A percentile compares a stretch with the other conserved stretches of the same genome.
Conservation (phyloP, 2,888 invertebrate genomes). For the Thecocarcelia acutangulata region DNA sequence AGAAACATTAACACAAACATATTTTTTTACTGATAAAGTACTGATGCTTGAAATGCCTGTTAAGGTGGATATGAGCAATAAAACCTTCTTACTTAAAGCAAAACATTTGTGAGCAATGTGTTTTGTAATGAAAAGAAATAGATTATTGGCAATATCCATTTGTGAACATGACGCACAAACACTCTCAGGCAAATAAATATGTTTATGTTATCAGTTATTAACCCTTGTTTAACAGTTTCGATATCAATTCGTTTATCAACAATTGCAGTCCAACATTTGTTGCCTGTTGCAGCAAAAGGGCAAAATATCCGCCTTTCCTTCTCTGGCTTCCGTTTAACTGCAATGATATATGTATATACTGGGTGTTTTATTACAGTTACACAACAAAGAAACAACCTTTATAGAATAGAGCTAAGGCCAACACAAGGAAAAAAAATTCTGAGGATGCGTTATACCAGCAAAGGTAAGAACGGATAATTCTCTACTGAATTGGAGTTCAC, state of each 20-base stretch:
- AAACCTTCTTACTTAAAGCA: conserved; percentile 20
- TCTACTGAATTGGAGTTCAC: no score
- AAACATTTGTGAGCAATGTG: conserved; percentile 42
- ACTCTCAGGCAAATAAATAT: neutral
- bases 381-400: no score
- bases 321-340: no score
- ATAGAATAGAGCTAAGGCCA: no score
- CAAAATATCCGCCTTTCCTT: no score
- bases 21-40: conserved; percentile 28
- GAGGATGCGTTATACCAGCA: no score
- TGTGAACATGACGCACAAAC: conserved; percentile 9
- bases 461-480: no score
- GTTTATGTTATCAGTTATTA: conserved; percentile 64
- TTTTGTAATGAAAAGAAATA: conserved; percentile 29
- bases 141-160: conserved; percentile 1
- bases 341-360: no score
- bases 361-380: no score
- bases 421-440: no score
- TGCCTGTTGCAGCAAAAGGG: conserved; percentile 37
- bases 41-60: conserved; percentile 2
- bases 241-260: neutral
- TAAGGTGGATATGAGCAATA: conserved; percentile 26
- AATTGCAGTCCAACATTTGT: neutral
- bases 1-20: neutral
- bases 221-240: conserved; percentile 31